A percentile compares a stretch with the other conserved stretches of the same genome.
phyloP scores from a whole-genome alignment of 1,140 invertebrate genomes.

The Sitodiplosis mosellana region DNA sequence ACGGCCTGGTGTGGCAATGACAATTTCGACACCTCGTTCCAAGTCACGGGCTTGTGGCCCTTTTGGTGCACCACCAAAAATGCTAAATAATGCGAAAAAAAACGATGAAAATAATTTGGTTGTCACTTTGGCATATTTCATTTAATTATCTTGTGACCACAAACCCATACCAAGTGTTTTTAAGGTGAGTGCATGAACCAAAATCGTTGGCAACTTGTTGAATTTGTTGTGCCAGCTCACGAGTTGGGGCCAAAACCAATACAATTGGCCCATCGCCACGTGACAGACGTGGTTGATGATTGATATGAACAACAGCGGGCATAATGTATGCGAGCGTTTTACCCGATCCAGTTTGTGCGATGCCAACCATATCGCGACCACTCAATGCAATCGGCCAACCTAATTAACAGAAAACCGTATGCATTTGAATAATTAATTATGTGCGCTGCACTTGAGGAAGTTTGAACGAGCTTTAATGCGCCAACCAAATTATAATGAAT shows the following conservation, averaged over 20 bases:
- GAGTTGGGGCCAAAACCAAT: slow-evolving; percentile 79
- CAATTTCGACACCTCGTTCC: slow-evolving; percentile 70
- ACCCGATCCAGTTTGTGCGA: slow-evolving; percentile 89
- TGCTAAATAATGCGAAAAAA: slow-evolving; percentile 28
- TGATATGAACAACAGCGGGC: slow-evolving; percentile 83
- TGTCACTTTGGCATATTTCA: too few species aligned
- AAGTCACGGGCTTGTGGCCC: slow-evolving; percentile 64
- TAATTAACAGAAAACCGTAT: too few species aligned
- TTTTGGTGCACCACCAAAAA: slow-evolving; percentile 92
- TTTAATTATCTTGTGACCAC: too few species aligned
- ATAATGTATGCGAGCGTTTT: slow-evolving; percentile 75
- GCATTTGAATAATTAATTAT: too few species aligned
- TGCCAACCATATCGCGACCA: slow-evolving; percentile 84
- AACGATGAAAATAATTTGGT: too few species aligned
- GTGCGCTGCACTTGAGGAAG: too few species aligned
- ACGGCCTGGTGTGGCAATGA: slow-evolving; percentile 87
- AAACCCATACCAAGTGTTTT: slow-evolving; percentile 56
- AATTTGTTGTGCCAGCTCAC: slow-evolving; percentile 93
- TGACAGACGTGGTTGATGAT: slow-evolving; percentile 65
- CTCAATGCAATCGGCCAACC: slow-evolving; percentile 84
- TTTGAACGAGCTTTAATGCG: too few species aligned
- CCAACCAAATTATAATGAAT: too few species aligned
- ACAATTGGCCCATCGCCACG: slow-evolving; percentile 81
- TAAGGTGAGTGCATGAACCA: slow-evolving; percentile 65
- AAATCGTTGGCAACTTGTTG: slow-evolving; percentile 88